These are phyloP conservation scores for Gasterosteus aculeatus DNA, from an alignment of 2,113 vertebrate species.

Conservation along the genomic window DNA sequence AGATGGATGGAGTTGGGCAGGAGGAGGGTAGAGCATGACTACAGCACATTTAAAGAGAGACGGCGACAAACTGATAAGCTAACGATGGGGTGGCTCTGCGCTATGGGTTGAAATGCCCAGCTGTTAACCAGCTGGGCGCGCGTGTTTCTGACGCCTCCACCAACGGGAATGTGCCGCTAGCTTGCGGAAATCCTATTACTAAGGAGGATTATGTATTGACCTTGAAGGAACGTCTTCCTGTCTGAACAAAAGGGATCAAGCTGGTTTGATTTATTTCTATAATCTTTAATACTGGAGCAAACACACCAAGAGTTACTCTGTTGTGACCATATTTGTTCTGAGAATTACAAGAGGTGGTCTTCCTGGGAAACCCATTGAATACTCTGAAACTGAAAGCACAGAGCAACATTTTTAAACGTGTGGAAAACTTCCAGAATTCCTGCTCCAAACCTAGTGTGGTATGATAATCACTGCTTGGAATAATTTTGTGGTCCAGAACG, in stretches of 20 bases:
- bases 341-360: constrained; percentile 63
- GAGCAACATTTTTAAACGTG: constrained; percentile 42
- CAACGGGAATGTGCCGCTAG: too few relatives aligned
- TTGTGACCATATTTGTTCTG: constrained; percentile 53
- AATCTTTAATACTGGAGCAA: constrained; percentile 28
- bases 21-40: too few relatives aligned
- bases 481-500: constrained; percentile 7
- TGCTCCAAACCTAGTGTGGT: constrained; percentile 37
- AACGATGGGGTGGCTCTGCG: too few relatives aligned
- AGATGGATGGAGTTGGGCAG: too few relatives aligned
- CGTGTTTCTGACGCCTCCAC: too few relatives aligned
- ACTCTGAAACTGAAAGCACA: constrained; percentile 48
- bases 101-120: too few relatives aligned
- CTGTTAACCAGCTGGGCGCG: too few relatives aligned
- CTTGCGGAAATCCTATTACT: too few relatives aligned
- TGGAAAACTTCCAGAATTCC: constrained; percentile 59
- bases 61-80: too few relatives aligned
- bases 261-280: constrained; percentile 37
- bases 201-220: too few relatives aligned
- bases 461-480: constrained; percentile 31
- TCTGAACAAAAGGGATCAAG: constrained; percentile 24
- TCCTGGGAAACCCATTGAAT: constrained; percentile 63
- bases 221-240: too few relatives aligned
- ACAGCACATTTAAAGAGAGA: too few relatives aligned
- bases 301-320: constrained; percentile 54